Evolutionary conservation across 2,888 invertebrate species (phyloP).

Genomic region (Sphaeridia pumilis): DNA sequence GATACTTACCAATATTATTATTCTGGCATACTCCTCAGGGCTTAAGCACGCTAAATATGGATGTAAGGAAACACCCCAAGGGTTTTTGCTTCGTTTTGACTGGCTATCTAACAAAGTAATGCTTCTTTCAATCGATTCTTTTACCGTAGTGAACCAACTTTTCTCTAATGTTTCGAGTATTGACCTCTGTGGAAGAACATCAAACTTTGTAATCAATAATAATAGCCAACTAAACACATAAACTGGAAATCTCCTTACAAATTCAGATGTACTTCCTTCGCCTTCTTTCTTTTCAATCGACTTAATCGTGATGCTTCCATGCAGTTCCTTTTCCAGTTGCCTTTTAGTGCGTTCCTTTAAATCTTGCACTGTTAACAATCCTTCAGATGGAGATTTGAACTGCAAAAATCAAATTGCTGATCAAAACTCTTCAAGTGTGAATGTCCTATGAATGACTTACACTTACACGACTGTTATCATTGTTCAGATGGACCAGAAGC

Average conservation of each 20-base stretch:
- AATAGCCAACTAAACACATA: too few relatives aligned
- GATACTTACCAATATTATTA: constrained; percentile 42
- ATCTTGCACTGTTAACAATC: constrained; percentile 45
- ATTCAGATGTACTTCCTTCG: constrained; percentile 40
- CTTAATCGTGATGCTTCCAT: constrained; percentile 54
- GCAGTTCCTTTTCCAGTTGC: constrained; percentile 58
- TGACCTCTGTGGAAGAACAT: constrained; percentile 46
- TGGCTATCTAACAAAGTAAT: constrained; percentile 52
- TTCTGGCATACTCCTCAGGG: constrained; percentile 41
- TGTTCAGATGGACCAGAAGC: constrained; percentile 51
- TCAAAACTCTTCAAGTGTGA: neutral
- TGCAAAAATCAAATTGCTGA: too few relatives aligned
- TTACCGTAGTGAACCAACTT: constrained; percentile 54
- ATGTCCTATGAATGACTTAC: too few relatives aligned
- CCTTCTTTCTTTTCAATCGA: constrained; percentile 47
- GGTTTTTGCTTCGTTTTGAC: constrained; percentile 45
- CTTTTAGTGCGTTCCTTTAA: constrained; percentile 47
- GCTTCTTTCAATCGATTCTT: constrained; percentile 55
- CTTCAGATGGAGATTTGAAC: constrained; percentile 43
- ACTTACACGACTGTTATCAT: neutral
- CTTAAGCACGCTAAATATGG: constrained; percentile 58
- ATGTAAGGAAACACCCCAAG: constrained; percentile 49
- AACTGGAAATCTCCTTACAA: too few relatives aligned
- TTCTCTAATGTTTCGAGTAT: constrained; percentile 51
- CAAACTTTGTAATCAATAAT: too few relatives aligned